Conservation (phyloP, 2,113 vertebrate genomes). For the Poeciliopsis turrubarensis region DNA sequence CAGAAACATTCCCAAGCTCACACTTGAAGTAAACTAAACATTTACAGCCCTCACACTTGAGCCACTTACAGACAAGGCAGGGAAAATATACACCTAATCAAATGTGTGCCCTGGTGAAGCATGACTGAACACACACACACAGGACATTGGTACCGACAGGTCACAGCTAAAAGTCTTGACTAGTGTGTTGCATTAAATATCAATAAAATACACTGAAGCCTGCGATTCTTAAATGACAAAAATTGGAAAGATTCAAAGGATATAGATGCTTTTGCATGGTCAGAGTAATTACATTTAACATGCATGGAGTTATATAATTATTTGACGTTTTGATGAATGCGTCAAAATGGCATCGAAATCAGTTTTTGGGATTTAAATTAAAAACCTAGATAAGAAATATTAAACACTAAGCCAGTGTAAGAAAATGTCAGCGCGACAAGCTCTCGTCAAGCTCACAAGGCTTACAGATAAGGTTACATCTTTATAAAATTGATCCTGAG, state of each 20-base stretch:
- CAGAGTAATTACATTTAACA: not conserved
- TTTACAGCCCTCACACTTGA: slow-evolving; percentile 70
- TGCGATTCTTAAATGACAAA: too few species aligned
- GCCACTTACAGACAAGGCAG: slow-evolving; percentile 61
- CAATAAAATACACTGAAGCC: not conserved
- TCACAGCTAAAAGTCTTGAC: not conserved
- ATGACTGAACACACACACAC: slow-evolving; percentile 35
- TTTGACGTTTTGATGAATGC: not conserved
- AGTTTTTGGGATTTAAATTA: not conserved
- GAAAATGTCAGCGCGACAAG: slow-evolving; percentile 22
- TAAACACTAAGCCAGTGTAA: slow-evolving; percentile 24
- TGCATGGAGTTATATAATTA: not conserved
- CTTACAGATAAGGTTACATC: slow-evolving; percentile 47
- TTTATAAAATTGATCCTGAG: slow-evolving; percentile 52
- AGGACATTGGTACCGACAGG: slow-evolving; percentile 13
- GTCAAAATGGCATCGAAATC: not conserved
- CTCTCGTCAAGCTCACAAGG: slow-evolving; percentile 36
- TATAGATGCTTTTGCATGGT: too few species aligned
- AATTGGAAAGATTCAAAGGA: too few species aligned
- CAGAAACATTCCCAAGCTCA: slow-evolving; percentile 56
- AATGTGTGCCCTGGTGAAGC: slow-evolving; percentile 30
- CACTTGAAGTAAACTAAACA: slow-evolving; percentile 71
- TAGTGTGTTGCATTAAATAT: not conserved
- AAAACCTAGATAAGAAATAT: not conserved
- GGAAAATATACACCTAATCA: slow-evolving; percentile 76